Evolutionary conservation across 2,888 invertebrate genomes (phyloP).

Genomic region (Clistopyga incitator): DNA sequence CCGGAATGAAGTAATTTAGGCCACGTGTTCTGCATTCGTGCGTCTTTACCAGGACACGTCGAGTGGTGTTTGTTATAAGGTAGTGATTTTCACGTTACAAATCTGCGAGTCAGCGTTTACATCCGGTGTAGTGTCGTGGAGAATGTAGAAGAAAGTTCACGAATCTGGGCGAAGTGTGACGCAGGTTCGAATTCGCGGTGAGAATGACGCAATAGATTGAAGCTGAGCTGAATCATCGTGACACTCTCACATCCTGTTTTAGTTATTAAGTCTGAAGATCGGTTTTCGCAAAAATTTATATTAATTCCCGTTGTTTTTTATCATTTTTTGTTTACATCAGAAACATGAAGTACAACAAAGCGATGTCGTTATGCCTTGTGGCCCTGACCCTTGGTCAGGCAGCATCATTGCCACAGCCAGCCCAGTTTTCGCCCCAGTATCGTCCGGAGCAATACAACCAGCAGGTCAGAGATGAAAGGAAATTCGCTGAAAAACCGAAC

Average conservation of each 20-base stretch:
- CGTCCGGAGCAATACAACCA: slow-evolving; percentile 78
- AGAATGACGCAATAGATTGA: slow-evolving; percentile 53
- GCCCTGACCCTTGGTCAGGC: slow-evolving; percentile 85
- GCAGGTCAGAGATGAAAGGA: slow-evolving; percentile 88
- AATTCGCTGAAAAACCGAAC: slow-evolving; percentile 95
- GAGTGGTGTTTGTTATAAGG: neutral
- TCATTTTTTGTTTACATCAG: neutral
- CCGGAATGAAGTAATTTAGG: neutral
- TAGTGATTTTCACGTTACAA: slow-evolving; percentile 13
- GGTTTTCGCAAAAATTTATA: neutral
- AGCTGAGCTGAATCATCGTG: slow-evolving; percentile 24
- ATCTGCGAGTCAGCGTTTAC: neutral
- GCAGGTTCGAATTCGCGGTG: neutral
- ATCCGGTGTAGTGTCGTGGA: neutral
- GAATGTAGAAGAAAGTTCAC: slow-evolving; percentile 15
- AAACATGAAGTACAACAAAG: slow-evolving; percentile 88
- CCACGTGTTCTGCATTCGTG: neutral
- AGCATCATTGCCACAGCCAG: slow-evolving; percentile 79
- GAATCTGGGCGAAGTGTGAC: slow-evolving; percentile 24
- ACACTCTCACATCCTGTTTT: slow-evolving; percentile 63
- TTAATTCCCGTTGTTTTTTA: slow-evolving; percentile 6
- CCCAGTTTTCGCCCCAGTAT: slow-evolving; percentile 80
- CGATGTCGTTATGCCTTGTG: slow-evolving; percentile 89
- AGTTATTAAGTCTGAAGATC: neutral
- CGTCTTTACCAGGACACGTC: slow-evolving; percentile 1